phyloP scores from a whole-genome alignment of 2,797 vertebrate species.

The Micromesistius poutassou region DNA sequence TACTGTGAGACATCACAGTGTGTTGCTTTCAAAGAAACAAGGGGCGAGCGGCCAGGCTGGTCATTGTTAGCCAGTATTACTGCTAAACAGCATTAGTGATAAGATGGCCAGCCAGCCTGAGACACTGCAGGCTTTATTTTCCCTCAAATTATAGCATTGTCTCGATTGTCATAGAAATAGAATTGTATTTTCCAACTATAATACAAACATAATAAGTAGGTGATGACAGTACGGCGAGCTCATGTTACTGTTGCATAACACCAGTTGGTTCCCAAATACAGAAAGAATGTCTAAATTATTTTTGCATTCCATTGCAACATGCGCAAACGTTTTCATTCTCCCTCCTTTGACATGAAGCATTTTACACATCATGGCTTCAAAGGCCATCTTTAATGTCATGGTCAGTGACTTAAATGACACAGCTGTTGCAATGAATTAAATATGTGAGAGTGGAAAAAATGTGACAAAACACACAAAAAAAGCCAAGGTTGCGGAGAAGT shows the following conservation, averaged over 20 bases:
- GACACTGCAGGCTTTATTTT: neutral
- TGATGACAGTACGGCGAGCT: neutral
- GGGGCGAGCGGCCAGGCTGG: neutral
- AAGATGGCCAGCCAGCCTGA: neutral
- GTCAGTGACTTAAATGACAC: conserved; percentile 6
- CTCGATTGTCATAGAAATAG: neutral
- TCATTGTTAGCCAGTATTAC: neutral
- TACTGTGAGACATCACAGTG: neutral
- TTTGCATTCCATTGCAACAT: neutral
- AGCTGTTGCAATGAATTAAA: conserved; percentile 4
- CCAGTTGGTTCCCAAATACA: neutral
- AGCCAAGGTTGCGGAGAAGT: conserved; percentile 1
- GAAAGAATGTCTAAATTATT: neutral
- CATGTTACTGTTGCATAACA: neutral
- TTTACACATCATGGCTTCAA: conserved; percentile 8
- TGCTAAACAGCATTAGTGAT: neutral
- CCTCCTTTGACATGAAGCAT: neutral
- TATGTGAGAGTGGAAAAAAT: neutral
- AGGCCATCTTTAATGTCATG: neutral
- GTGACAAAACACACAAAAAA: neutral
- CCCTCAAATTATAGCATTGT: neutral
- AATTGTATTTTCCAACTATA: neutral
- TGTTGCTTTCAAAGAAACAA: conserved; percentile 5
- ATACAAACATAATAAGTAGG: neutral
- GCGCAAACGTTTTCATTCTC: conserved; percentile 5